phyloP scores from a whole-genome alignment of 2,888 invertebrate genomes.

The Philopedon plagiatum region DNA sequence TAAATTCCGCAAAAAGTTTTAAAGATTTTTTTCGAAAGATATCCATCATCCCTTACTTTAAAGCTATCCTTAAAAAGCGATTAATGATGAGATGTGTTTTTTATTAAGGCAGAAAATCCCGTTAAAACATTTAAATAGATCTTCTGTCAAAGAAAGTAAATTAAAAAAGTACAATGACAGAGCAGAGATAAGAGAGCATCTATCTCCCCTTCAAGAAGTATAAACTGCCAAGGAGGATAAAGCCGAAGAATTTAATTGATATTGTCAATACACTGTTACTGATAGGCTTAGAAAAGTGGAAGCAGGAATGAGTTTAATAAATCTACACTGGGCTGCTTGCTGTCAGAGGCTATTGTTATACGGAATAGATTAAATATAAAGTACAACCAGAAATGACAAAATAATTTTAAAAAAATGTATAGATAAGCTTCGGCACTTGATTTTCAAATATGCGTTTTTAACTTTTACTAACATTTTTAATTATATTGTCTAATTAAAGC shows the following conservation, averaged over 20 bases:
- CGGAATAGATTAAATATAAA: too few relatives aligned
- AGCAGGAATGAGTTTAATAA: not conserved
- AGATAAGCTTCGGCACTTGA: too few relatives aligned
- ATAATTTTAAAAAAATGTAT: too few relatives aligned
- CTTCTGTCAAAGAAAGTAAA: constrained; percentile 9
- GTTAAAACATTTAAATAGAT: constrained; percentile 14
- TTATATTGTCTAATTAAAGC: too few relatives aligned
- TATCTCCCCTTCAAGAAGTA: not conserved
- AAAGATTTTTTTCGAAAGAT: not conserved
- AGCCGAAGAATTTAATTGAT: constrained; percentile 9
- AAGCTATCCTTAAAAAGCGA: not conserved
- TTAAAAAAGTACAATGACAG: constrained; percentile 12
- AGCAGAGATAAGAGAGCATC: constrained; percentile 10
- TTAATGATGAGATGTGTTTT: not conserved
- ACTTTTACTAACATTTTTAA: too few relatives aligned
- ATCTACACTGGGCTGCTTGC: too few relatives aligned
- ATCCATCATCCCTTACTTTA: not conserved
- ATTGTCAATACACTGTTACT: not conserved
- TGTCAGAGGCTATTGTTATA: too few relatives aligned
- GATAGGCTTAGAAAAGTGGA: not conserved
- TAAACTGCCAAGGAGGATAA: constrained; percentile 2
- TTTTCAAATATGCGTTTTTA: too few relatives aligned
- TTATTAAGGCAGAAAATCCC: not conserved
- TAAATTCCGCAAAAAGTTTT: not conserved
- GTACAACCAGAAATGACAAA: too few relatives aligned